phyloP scores from a whole-genome alignment of 2,113 vertebrate genomes.

The Pterocles burchelli region DNA sequence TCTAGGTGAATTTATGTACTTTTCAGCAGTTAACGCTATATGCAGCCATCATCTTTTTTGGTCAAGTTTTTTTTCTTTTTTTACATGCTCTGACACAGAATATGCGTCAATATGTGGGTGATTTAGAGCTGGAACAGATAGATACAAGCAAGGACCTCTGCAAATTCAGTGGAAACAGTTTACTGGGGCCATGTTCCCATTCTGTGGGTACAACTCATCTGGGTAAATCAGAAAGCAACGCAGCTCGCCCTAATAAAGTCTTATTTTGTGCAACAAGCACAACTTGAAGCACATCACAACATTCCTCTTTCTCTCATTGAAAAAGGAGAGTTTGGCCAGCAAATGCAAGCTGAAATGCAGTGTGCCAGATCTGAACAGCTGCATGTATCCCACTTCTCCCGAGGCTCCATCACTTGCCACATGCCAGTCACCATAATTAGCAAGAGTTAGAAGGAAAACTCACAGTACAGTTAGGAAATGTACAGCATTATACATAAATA shows the following conservation, averaged over 20 bases:
- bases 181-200: not conserved
- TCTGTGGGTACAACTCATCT: not conserved
- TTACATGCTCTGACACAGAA: not conserved
- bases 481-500: conserved; percentile 63
- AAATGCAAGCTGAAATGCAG: not conserved
- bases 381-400: conserved; percentile 25
- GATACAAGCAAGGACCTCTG: not conserved
- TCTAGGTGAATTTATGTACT: not conserved
- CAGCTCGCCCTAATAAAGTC: not conserved
- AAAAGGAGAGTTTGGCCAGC: not conserved
- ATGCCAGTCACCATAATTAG: conserved; percentile 52
- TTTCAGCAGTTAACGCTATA: not conserved
- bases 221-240: not conserved
- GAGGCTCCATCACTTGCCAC: conserved; percentile 40
- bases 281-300: not conserved
- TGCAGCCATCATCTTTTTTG: not conserved
- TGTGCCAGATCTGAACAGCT: conserved; percentile 31
- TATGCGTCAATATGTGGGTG: not conserved
- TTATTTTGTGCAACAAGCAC: not conserved
- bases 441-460: conserved; percentile 3
- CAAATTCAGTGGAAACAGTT: not conserved
- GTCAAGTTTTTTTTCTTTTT: not conserved
- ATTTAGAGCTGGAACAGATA: not conserved
- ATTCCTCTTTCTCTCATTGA: not conserved
- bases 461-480: conserved; percentile 21